These are phyloP conservation scores for Cepaea hortensis DNA, from an alignment of 2,888 invertebrate genomes.

Conservation along the genomic window DNA sequence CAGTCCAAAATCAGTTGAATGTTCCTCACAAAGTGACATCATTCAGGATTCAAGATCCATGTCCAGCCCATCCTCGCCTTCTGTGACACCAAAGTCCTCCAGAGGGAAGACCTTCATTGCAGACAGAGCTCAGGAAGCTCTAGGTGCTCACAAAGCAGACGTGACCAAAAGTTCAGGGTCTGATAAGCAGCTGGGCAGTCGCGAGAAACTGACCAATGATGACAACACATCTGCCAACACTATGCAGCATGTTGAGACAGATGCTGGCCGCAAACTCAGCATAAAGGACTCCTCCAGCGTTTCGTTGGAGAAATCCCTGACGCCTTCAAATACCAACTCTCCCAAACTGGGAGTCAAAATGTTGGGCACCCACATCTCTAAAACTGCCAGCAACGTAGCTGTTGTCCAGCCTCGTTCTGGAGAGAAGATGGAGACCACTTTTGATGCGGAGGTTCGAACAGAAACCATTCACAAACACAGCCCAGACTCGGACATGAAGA, in stretches of 20 bases:
- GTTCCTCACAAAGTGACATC: background rate
- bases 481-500: slow-evolving; percentile 51
- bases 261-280: slow-evolving; percentile 15
- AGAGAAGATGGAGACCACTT: slow-evolving; percentile 74
- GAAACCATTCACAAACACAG: slow-evolving; percentile 58
- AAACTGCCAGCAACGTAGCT: slow-evolving; percentile 68
- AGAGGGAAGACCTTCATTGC: slow-evolving; percentile 7
- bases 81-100: slow-evolving; percentile 11
- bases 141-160: background rate
- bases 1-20: slow-evolving; percentile 18
- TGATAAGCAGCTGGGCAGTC: background rate
- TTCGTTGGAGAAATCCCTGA: slow-evolving; percentile 30
- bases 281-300: slow-evolving; percentile 28
- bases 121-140: background rate
- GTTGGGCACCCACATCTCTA: slow-evolving; percentile 62
- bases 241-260: background rate
- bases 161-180: background rate
- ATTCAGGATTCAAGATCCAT: background rate
- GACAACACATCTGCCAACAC: slow-evolving; percentile 17
- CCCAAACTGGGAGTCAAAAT: slow-evolving; percentile 69
- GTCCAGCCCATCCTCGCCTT: slow-evolving; percentile 9
- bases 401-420: slow-evolving; percentile 70
- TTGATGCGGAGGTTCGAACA: slow-evolving; percentile 71
- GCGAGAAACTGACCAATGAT: slow-evolving; percentile 3
- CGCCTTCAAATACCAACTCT: slow-evolving; percentile 58